phyloP scores from a whole-genome alignment of 2,113 vertebrate species.

The Rhipidura dahli region DNA sequence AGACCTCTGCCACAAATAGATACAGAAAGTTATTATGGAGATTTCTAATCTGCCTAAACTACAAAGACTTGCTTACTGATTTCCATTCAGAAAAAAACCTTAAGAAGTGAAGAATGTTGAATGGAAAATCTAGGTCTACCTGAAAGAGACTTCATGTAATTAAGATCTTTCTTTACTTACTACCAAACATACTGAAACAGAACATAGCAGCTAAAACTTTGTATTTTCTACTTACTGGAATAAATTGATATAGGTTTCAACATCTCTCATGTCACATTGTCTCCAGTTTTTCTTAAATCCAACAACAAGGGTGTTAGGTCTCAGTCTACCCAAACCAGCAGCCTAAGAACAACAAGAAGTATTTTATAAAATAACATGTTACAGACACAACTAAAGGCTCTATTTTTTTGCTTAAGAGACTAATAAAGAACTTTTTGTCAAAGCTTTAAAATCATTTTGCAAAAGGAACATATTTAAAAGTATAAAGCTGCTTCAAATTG shows the following conservation, averaged over 20 bases:
- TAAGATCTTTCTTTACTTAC: not conserved
- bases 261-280: slow-evolving; percentile 89
- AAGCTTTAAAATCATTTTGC: not conserved
- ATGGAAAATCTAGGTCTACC: not conserved
- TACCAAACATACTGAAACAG: not conserved
- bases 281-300: slow-evolving; percentile 98
- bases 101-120: not conserved
- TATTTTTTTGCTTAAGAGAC: not conserved
- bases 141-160: not conserved
- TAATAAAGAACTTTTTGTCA: not conserved
- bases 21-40: not conserved
- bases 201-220: not conserved
- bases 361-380: not conserved
- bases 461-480: not conserved
- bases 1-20: not conserved
- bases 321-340: slow-evolving; percentile 91
- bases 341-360: slow-evolving; percentile 74
- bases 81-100: not conserved
- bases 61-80: not conserved
- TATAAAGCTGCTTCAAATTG: not conserved
- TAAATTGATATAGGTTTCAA: slow-evolving; percentile 94
- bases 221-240: slow-evolving; percentile 86
- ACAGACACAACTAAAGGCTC: not conserved
- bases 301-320: slow-evolving; percentile 92
- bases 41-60: not conserved